Evolutionary conservation across 2,797 vertebrate genomes (phyloP).

Genomic region (Ambastaia sidthimunki): DNA sequence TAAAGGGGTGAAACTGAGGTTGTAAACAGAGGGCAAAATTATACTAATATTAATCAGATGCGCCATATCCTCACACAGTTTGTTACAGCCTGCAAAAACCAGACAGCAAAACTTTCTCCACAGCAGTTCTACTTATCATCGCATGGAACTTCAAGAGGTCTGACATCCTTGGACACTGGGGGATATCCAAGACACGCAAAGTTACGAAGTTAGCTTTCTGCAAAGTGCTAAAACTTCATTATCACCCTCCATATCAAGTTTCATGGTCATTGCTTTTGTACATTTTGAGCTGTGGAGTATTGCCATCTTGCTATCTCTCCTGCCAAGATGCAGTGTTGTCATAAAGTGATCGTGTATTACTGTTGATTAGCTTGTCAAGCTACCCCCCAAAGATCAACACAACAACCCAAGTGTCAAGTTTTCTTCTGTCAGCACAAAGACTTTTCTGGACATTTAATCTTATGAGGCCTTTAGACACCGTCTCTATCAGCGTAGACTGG

Average conservation of each 20-base stretch:
- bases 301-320: constrained; percentile 5
- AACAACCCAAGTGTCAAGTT: not conserved
- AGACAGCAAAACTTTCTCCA: not conserved
- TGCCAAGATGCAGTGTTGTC: constrained; percentile 5
- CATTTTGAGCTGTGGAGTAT: not conserved
- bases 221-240: not conserved
- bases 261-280: not conserved
- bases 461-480: not conserved
- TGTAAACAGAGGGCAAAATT: no score
- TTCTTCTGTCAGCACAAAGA: not conserved
- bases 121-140: not conserved
- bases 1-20: not conserved
- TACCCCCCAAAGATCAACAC: constrained; percentile 18
- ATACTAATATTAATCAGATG: not conserved
- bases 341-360: constrained; percentile 13
- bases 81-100: not conserved
- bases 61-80: not conserved
- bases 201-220: no score
- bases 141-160: not conserved
- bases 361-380: constrained; percentile 37
- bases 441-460: not conserved
- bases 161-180: not conserved
- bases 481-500: not conserved
- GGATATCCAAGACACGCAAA: not conserved
- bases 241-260: not conserved